phyloP scores from a whole-genome alignment of 2,797 vertebrate genomes.

The Gastrophryne carolinensis region DNA sequence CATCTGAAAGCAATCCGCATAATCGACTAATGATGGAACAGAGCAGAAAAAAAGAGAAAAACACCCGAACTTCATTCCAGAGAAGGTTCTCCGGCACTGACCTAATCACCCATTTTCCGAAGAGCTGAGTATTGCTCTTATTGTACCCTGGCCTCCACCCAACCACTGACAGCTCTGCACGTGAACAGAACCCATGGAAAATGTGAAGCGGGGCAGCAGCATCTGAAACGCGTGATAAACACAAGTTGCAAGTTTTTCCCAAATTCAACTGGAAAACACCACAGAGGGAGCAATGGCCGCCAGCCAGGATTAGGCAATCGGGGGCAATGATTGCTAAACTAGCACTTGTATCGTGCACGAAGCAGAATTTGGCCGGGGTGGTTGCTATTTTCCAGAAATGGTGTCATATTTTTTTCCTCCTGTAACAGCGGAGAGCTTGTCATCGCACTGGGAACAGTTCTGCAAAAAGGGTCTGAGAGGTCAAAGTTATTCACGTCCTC shows the following conservation, averaged over 20 bases:
- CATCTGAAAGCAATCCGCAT: not conserved
- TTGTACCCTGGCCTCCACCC: slow-evolving; percentile 49
- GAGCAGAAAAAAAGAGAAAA: not conserved
- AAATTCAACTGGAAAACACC: slow-evolving; percentile 44
- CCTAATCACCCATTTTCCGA: slow-evolving; percentile 46
- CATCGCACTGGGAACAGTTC: slow-evolving; percentile 20
- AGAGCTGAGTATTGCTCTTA: slow-evolving; percentile 46
- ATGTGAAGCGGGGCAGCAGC: slow-evolving; percentile 29
- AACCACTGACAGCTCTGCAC: slow-evolving; percentile 36
- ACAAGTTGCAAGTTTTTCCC: slow-evolving; percentile 47
- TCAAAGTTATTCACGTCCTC: slow-evolving; percentile 42
- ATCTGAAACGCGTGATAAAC: slow-evolving; percentile 36
- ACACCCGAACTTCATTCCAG: slow-evolving; percentile 11
- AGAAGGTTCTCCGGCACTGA: slow-evolving; percentile 1
- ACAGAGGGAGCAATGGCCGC: not conserved
- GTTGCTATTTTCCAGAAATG: slow-evolving; percentile 33
- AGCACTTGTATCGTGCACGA: not conserved
- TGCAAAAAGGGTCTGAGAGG: slow-evolving; percentile 20
- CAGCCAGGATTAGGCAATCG: slow-evolving; percentile 12
- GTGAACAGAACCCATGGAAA: slow-evolving; percentile 52
- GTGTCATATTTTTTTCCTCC: slow-evolving; percentile 12
- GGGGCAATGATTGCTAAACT: not conserved
- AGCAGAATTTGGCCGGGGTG: not conserved
- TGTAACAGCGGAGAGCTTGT: slow-evolving; percentile 12
- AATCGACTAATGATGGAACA: slow-evolving; percentile 18